Evolutionary conservation across 92 coral and sea anemone species (phyloP), one percentile per base, ranked within the genome.

Genomic region (Heteractis magnifica): DNA sequence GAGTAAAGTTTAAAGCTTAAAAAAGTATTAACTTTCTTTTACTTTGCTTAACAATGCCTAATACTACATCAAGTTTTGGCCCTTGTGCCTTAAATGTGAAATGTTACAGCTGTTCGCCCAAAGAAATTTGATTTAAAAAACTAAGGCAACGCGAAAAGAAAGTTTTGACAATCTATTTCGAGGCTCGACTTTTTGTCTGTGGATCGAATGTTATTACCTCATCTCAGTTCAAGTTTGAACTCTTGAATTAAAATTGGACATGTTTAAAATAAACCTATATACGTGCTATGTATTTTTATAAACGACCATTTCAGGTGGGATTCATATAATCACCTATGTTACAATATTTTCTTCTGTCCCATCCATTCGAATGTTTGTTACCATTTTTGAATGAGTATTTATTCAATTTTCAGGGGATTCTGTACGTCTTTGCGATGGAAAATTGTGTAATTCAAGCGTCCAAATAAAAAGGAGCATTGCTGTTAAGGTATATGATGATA

Each of bases 371-470:
- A 72, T 6, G 20, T 52, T 10, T 59, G 64, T 50, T 9, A 3
- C 55, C 58, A 15, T 78, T 78, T 34, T 53, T 5, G 41, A 53
- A 48, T 16, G 3, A 9, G 2, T 56, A 19, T 56, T 52, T 79
- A n/a, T 48, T 41, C 6, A 55, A 3, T 52, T 84, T 81, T 49
- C 75, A 89, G 92, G 83, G 68, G 92, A 86, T 15, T 44, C 68
- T 3, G 58, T 81, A 19, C 83, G 87, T 19, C 56, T 87, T 10
- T 94, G 98, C 58, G 92, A 94, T 56, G 98, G 98, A 51, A 94
- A 90, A 70, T 77, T 94, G 5, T 94, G 98, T 79, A 74, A 83
- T 5, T 81, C 93, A 8, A 88, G 88, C 51, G 90, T 90, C n/a
- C 90, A 90, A 41, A 91, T 90, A 41, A 89, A 82, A 78, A 89